Evolutionary conservation across 2,888 invertebrate species (phyloP).

Genomic region (Drosophila mulleri): DNA sequence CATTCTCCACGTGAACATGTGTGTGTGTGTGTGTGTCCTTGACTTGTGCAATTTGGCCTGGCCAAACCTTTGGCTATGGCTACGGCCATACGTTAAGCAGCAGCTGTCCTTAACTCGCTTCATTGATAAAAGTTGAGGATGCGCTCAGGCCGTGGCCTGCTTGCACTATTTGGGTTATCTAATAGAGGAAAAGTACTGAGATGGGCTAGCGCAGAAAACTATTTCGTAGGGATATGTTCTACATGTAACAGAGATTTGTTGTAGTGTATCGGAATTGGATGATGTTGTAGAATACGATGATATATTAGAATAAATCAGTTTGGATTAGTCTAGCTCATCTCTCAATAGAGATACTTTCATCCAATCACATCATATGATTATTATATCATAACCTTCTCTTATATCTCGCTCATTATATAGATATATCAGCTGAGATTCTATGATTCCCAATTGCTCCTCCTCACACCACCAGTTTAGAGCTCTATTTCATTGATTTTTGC

Average conservation of each 20-base stretch:
- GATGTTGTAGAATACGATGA: too few relatives aligned
- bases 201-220: background rate
- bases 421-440: too few relatives aligned
- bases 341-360: too few relatives aligned
- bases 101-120: slow-evolving; percentile 8
- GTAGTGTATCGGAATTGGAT: too few relatives aligned
- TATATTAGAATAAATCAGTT: too few relatives aligned
- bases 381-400: too few relatives aligned
- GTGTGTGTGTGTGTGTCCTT: slow-evolving; percentile 50
- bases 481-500: background rate
- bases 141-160: background rate
- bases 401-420: too few relatives aligned
- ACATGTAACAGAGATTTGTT: too few relatives aligned
- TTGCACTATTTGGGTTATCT: background rate
- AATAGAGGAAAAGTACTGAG: background rate
- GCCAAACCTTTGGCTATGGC: slow-evolving; percentile 23
- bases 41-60: slow-evolving; percentile 66
- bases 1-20: too few relatives aligned
- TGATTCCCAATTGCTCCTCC: background rate
- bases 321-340: too few relatives aligned
- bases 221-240: too few relatives aligned
- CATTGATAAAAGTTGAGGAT: background rate
- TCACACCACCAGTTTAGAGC: background rate
- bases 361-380: too few relatives aligned
- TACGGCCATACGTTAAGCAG: slow-evolving; percentile 1